phyloP scores from a whole-genome alignment of 2,888 invertebrate species.

The Azorinus chamasolen region DNA sequence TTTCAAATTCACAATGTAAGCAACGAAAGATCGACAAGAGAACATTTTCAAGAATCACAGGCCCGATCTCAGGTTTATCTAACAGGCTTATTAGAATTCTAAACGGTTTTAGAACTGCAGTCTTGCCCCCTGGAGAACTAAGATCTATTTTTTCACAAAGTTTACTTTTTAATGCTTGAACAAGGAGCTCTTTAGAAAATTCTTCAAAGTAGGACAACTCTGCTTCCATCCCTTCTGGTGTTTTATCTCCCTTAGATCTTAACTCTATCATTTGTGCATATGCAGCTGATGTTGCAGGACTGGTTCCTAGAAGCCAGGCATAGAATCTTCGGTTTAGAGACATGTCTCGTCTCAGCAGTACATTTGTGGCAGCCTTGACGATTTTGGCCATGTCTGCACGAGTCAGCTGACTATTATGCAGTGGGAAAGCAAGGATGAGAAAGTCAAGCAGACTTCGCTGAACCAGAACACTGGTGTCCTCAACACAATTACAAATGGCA shows the following conservation, averaged over 20 bases:
- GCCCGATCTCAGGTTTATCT: constrained; percentile 95
- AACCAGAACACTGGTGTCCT: constrained; percentile 93
- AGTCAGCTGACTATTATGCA: constrained; percentile 91
- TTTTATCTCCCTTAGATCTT: constrained; percentile 26
- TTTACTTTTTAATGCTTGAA: constrained; percentile 81
- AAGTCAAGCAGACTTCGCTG: constrained; percentile 95
- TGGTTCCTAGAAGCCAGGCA: constrained; percentile 93
- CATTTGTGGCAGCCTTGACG: constrained; percentile 91
- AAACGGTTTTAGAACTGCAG: constrained; percentile 86
- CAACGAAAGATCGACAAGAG: constrained; percentile 90
- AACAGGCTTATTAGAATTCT: constrained; percentile 93
- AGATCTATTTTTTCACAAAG: constrained; percentile 61
- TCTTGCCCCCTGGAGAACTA: constrained; percentile 41
- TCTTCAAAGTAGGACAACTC: constrained; percentile 89
- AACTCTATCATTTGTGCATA: constrained; percentile 27
- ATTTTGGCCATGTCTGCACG: constrained; percentile 90
- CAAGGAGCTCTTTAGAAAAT: constrained; percentile 90
- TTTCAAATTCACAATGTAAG: constrained; percentile 76
- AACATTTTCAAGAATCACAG: constrained; percentile 84
- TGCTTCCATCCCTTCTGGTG: constrained; percentile 31
- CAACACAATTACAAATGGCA: constrained; percentile 92
- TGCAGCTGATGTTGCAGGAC: constrained; percentile 80
- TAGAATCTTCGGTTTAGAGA: constrained; percentile 94
- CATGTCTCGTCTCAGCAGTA: constrained; percentile 94
- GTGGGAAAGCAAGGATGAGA: constrained; percentile 93